Evolutionary conservation across 2,797 vertebrate species (phyloP).

Genomic region (Parauchenoglanis punctatus): DNA sequence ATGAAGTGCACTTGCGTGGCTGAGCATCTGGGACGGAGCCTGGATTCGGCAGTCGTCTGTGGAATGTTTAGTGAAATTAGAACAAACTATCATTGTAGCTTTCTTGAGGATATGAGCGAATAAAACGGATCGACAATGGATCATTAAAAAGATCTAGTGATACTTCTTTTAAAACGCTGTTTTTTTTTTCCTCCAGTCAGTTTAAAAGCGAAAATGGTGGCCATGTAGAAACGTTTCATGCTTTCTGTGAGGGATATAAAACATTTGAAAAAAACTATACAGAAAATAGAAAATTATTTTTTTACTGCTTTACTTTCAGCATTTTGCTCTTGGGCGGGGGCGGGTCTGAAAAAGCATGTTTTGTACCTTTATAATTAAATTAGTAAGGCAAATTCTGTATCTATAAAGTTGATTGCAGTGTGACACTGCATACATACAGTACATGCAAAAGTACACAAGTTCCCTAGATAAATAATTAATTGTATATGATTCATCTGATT

Average conservation of each 20-base stretch:
- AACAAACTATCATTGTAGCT: neutral
- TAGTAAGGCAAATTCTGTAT: neutral
- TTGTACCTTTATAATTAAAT: neutral
- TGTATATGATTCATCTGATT: too few relatives aligned
- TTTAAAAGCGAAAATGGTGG: neutral
- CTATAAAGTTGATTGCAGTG: too few relatives aligned
- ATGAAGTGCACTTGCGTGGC: neutral
- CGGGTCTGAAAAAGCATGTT: neutral
- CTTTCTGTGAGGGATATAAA: neutral
- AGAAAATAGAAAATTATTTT: neutral
- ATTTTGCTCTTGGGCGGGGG: neutral
- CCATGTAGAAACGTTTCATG: neutral
- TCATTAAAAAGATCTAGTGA: neutral
- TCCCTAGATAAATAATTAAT: too few relatives aligned
- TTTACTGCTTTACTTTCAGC: too few relatives aligned
- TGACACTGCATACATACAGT: too few relatives aligned
- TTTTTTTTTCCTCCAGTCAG: neutral
- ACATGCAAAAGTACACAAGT: too few relatives aligned
- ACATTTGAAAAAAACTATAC: neutral
- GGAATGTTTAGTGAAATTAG: neutral
- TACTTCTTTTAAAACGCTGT: neutral
- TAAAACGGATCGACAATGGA: neutral
- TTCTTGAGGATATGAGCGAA: neutral
- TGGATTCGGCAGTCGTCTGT: neutral
- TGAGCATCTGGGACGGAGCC: neutral